Conservation (phyloP, 2,888 invertebrate genomes). For the Sthenelais limicola region DNA sequence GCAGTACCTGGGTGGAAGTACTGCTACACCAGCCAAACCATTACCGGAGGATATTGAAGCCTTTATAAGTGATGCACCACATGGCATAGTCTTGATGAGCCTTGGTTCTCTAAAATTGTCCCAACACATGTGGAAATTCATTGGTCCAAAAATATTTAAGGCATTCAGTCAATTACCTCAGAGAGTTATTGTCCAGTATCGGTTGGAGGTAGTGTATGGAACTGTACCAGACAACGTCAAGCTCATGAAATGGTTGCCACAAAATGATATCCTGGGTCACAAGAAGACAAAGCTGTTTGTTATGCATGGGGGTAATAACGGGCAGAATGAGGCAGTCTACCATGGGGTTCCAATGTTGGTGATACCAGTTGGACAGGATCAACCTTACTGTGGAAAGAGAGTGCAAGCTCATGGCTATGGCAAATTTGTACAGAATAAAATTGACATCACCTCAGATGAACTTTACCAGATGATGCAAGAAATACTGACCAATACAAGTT, state of each 20-base stretch:
- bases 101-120: no score
- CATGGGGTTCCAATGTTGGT: constrained; percentile 18
- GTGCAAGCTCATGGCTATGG: constrained; percentile 19
- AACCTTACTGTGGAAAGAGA: not conserved
- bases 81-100: no score
- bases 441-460: constrained; percentile 2
- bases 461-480: not conserved
- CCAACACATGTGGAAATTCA: no score
- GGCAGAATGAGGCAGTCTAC: constrained; percentile 16
- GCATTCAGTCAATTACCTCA: no score
- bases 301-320: constrained; percentile 21
- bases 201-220: no score
- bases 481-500: not conserved
- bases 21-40: no score
- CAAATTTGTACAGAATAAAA: not conserved
- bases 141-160: no score
- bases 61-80: no score
- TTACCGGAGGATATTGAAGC: no score
- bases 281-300: constrained; percentile 4
- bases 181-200: no score
- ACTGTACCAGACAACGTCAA: constrained; percentile 17
- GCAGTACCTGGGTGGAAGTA: no score
- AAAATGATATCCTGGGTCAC: constrained; percentile 12
- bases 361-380: not conserved
- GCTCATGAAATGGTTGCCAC: constrained; percentile 9